These are phyloP conservation scores for Philopotamus ludificatus DNA, from an alignment of 1,140 invertebrate genomes.

Conservation along the genomic window DNA sequence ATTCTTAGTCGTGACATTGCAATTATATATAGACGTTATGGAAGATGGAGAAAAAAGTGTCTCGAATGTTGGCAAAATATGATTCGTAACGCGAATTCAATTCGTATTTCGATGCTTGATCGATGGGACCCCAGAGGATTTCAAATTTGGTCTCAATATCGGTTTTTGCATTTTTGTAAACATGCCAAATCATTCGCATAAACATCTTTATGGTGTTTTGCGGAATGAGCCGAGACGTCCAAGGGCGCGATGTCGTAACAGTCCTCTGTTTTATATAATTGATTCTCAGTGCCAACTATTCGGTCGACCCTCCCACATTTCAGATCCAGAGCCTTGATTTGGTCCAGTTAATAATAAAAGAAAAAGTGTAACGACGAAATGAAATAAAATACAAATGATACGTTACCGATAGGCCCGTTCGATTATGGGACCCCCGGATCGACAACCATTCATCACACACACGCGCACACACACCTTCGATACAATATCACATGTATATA, in stretches of 20 bases:
- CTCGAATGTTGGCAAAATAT: not conserved
- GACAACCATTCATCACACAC: conserved; percentile 18
- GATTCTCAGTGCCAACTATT: too few relatives aligned
- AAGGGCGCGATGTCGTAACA: too few relatives aligned
- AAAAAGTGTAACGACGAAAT: not conserved
- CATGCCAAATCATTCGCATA: not conserved
- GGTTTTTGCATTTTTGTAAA: not conserved
- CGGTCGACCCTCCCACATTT: too few relatives aligned
- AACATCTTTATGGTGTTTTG: too few relatives aligned
- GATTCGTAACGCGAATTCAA: not conserved
- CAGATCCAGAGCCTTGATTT: not conserved
- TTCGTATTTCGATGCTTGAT: not conserved
- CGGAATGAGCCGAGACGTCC: too few relatives aligned
- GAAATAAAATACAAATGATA: conserved; percentile 21
- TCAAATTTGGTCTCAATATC: not conserved
- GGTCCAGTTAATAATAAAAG: too few relatives aligned
- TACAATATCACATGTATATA: too few relatives aligned
- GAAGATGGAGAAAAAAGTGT: too few relatives aligned
- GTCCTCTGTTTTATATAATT: too few relatives aligned
- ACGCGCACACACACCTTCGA: too few relatives aligned
- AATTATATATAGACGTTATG: not conserved
- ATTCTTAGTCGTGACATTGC: too few relatives aligned
- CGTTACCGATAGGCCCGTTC: conserved; percentile 19
- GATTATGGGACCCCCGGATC: conserved; percentile 14
- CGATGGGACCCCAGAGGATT: not conserved